Conservation (phyloP, 2,888 invertebrate species). For the Merodon equestris region DNA sequence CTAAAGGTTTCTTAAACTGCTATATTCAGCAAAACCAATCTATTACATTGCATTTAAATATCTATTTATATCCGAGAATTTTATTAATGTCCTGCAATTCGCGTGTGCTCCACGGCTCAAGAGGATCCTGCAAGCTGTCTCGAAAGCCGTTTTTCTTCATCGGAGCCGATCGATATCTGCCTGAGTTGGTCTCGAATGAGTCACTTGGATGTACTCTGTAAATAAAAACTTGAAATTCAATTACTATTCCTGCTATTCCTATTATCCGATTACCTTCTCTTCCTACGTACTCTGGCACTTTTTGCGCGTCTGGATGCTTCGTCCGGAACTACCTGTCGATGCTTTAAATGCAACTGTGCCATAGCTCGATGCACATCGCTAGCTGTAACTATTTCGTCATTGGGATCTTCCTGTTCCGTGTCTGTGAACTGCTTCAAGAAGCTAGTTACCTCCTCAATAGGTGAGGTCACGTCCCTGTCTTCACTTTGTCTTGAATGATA, state of each 20-base stretch:
- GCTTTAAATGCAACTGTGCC: slow-evolving; percentile 77
- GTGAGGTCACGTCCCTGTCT: slow-evolving; percentile 16
- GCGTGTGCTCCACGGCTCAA: slow-evolving; percentile 87
- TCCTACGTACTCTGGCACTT: slow-evolving; percentile 74
- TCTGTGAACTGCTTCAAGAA: slow-evolving; percentile 74
- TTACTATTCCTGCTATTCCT: too few relatives aligned
- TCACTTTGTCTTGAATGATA: too few relatives aligned
- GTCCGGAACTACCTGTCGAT: slow-evolving; percentile 75
- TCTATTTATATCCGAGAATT: slow-evolving; percentile 80
- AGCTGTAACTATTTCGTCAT: slow-evolving; percentile 75
- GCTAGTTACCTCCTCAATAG: slow-evolving; percentile 40
- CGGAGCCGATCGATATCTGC: slow-evolving; percentile 75
- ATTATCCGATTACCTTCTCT: slow-evolving; percentile 75
- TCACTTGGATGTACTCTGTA: slow-evolving; percentile 74
- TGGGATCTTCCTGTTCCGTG: slow-evolving; percentile 73
- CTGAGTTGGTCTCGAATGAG: too few relatives aligned
- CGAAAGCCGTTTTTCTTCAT: slow-evolving; percentile 70
- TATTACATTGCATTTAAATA: neutral
- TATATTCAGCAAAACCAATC: too few relatives aligned
- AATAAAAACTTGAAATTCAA: neutral
- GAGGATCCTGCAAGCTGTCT: slow-evolving; percentile 82
- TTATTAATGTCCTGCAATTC: slow-evolving; percentile 86
- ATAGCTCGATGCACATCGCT: slow-evolving; percentile 78
- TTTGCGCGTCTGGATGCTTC: slow-evolving; percentile 74
- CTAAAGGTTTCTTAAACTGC: too few relatives aligned